These are phyloP conservation scores for Panorpa germanica DNA, from an alignment of 2,888 invertebrate species.

Conservation along the genomic window DNA sequence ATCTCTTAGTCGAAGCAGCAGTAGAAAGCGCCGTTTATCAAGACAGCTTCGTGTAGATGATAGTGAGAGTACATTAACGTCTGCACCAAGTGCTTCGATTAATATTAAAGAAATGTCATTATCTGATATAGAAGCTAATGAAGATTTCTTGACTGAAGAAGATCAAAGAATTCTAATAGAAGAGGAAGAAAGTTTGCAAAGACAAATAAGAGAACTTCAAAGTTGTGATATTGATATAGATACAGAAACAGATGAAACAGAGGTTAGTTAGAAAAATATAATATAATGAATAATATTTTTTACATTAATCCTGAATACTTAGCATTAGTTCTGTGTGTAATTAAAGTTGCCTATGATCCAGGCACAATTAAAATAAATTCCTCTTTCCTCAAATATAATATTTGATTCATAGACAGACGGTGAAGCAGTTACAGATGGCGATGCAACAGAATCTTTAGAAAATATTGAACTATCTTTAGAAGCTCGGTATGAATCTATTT, in stretches of 20 bases:
- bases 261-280: conserved; percentile 20
- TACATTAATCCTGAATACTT: background rate
- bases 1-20: too few species aligned
- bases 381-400: conserved; percentile 3
- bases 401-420: conserved; percentile 33
- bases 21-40: too few species aligned
- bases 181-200: conserved; percentile 54
- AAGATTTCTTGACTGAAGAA: conserved; percentile 37
- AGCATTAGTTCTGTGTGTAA: background rate
- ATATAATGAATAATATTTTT: conserved; percentile 4
- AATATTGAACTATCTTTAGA: conserved; percentile 34
- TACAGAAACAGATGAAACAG: conserved; percentile 65
- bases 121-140: conserved; percentile 34
- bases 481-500: conserved; percentile 46
- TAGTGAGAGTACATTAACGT: too few species aligned
- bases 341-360: conserved; percentile 8
- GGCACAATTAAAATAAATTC: too few species aligned
- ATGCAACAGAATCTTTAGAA: conserved; percentile 15
- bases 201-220: conserved; percentile 56
- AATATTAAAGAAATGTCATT: too few species aligned
- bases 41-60: too few species aligned
- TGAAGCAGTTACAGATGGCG: conserved; percentile 28
- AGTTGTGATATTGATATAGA: conserved; percentile 58
- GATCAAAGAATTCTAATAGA: conserved; percentile 56
- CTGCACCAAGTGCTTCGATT: too few species aligned